phyloP scores from a whole-genome alignment of 1,140 invertebrate species.

The Belonocnema kinseyi region DNA sequence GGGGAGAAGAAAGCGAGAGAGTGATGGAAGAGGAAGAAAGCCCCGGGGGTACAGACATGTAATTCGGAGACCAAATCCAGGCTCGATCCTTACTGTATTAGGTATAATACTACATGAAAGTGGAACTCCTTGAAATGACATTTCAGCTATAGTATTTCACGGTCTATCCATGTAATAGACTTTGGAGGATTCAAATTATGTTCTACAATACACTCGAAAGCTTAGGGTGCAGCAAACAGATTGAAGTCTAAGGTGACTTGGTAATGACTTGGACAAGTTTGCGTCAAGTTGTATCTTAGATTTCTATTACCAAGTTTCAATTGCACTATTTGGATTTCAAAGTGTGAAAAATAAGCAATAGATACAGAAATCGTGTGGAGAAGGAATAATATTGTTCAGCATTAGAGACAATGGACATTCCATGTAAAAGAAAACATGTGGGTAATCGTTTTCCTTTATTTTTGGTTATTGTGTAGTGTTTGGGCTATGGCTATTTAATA shows the following conservation, averaged over 20 bases:
- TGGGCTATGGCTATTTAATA: no score
- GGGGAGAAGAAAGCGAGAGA: neutral
- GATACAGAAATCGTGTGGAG: no score
- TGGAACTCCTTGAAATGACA: neutral
- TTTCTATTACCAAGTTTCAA: no score
- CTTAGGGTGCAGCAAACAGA: no score
- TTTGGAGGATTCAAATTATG: conserved; percentile 1
- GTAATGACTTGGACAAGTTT: neutral
- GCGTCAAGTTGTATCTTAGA: neutral
- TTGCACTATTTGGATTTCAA: no score
- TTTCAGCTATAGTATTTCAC: neutral
- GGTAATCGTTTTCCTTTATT: no score
- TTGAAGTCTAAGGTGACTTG: neutral
- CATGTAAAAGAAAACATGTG: no score
- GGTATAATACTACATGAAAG: neutral
- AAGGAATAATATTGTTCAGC: no score
- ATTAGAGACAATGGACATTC: no score
- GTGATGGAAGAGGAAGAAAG: neutral
- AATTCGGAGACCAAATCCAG: conserved; percentile 3
- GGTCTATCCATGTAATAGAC: neutral
- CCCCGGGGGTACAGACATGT: conserved; percentile 14
- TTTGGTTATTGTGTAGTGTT: no score
- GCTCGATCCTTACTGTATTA: neutral
- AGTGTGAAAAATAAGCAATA: no score
- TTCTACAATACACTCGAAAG: neutral